These are phyloP conservation scores for Dendrolimus kikuchii DNA, from an alignment of 1,140 invertebrate species.

Conservation along the genomic window DNA sequence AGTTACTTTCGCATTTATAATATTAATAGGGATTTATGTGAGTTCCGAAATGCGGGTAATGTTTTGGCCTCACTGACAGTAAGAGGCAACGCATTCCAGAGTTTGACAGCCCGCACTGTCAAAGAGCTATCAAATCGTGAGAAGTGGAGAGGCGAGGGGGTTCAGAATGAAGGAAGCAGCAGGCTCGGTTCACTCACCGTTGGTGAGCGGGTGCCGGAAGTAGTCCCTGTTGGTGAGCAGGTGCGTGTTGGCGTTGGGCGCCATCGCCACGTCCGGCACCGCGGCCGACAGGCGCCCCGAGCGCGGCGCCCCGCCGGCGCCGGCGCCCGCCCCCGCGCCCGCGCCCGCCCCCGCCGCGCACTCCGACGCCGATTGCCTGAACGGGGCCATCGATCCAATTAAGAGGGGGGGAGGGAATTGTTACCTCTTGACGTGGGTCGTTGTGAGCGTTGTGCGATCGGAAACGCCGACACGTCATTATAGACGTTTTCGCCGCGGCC, in stretches of 20 bases:
- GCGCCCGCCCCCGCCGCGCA: not conserved
- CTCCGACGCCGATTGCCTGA: not conserved
- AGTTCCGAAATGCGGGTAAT: no score
- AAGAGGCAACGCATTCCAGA: no score
- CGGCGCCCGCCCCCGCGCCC: constrained; percentile 3
- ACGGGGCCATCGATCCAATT: no score
- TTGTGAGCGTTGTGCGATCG: no score
- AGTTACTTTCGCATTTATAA: no score
- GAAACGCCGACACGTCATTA: no score
- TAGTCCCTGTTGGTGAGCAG: constrained; percentile 43
- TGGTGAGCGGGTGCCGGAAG: constrained; percentile 25
- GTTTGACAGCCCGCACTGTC: not conserved
- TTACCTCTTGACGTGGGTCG: no score
- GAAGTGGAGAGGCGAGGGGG: not conserved
- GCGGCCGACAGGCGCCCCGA: constrained; percentile 34
- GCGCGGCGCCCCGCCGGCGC: constrained; percentile 1
- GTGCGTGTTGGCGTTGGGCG: constrained; percentile 59
- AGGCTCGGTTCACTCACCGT: constrained; percentile 1
- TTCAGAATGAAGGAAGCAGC: not conserved
- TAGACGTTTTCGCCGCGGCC: no score
- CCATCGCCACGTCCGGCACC: constrained; percentile 57
- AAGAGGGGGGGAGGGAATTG: no score
- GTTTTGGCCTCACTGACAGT: no score
- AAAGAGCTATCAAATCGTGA: not conserved
- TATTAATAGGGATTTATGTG: no score